These are phyloP conservation scores for Scyliorhinus canicula DNA, from an alignment of 2,797 vertebrate species.

Conservation along the genomic window DNA sequence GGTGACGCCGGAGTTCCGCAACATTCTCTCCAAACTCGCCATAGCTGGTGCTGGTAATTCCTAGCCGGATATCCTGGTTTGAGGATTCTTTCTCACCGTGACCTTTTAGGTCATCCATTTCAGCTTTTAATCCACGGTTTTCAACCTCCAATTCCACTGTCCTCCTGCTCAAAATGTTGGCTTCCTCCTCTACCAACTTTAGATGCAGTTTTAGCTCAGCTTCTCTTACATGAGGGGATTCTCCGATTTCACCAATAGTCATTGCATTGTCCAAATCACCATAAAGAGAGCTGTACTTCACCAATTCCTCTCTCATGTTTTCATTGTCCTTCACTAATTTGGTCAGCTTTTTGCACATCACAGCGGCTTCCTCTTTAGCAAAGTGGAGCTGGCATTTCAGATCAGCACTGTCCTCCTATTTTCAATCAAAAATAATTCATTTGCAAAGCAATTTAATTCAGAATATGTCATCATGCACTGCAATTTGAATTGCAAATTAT, in stretches of 20 bases:
- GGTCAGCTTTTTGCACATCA: slow-evolving; percentile 97
- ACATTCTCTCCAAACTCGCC: slow-evolving; percentile 74
- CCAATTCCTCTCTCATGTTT: slow-evolving; percentile 87
- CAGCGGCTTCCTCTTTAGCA: slow-evolving; percentile 90
- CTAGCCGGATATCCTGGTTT: slow-evolving; percentile 56
- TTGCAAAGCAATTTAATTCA: not conserved
- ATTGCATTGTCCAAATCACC: slow-evolving; percentile 84
- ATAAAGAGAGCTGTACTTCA: slow-evolving; percentile 81
- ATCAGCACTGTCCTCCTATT: slow-evolving; percentile 88
- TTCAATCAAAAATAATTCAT: not conserved
- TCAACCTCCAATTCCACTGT: slow-evolving; percentile 97
- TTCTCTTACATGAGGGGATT: slow-evolving; percentile 86
- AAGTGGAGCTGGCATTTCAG: slow-evolving; percentile 97
- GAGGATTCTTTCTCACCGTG: slow-evolving; percentile 64
- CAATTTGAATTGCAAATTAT: not conserved
- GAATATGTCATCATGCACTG: not conserved
- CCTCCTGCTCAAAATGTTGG: slow-evolving; percentile 87
- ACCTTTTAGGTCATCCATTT: slow-evolving; percentile 92
- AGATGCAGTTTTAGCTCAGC: slow-evolving; percentile 87
- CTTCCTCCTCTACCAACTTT: slow-evolving; percentile 95
- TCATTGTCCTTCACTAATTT: slow-evolving; percentile 93
- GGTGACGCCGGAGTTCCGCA: slow-evolving; percentile 83
- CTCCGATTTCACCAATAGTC: slow-evolving; percentile 81
- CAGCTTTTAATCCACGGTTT: slow-evolving; percentile 85
- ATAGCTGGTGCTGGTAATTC: slow-evolving; percentile 50